Evolutionary conservation across 2,888 invertebrate genomes (phyloP), one percentile per base, ranked within the genome.

Genomic region (Homarus gammarus): DNA sequence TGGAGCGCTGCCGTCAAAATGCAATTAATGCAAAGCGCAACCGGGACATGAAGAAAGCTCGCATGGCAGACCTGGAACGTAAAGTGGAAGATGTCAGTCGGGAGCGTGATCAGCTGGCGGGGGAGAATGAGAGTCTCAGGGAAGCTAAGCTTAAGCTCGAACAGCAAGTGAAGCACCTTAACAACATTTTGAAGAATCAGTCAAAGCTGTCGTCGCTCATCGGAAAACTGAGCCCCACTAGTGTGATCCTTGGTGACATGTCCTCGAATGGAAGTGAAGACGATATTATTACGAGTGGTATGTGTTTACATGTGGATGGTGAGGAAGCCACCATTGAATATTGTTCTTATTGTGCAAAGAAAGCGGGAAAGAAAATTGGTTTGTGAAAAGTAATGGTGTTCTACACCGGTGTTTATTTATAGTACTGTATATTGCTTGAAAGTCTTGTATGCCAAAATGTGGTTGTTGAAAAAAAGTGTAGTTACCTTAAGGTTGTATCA

Each of bases 21-120:
- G 92, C 92, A 33, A 89, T 92, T 5, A 92, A 90, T 51, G 92
- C 92, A 12, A 92, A 90, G 75, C 61, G 89, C 31, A 92, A 92
- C 36, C 72, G 92, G 33, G 92, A 92, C 44, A 77, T 84, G 72
- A 92, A 92, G 86, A 92, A 92, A 85, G 90, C 90, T 40, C 85
- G 78, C 3, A 78, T 92, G 84, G 40, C 38, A 22, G 88, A 91
- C 31, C 72, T 92, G 61, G 91, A 92, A 75, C 61, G 70, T 12
- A 77, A 38, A 27, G 91, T 85, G 81, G 73, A 79, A 73, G 72
- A 68, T 44, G 84, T 79, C 3, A 79, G 72, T 38, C 70, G 68
- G 78, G 89, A 89, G 61, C 70, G 89, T 22, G 84, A 85, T 33
- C 49, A 81, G 27, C 81, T 89, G 84, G 79, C 84, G 38, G 89